Conservation (phyloP, 2,888 invertebrate species). For the Andrena camellia region DNA sequence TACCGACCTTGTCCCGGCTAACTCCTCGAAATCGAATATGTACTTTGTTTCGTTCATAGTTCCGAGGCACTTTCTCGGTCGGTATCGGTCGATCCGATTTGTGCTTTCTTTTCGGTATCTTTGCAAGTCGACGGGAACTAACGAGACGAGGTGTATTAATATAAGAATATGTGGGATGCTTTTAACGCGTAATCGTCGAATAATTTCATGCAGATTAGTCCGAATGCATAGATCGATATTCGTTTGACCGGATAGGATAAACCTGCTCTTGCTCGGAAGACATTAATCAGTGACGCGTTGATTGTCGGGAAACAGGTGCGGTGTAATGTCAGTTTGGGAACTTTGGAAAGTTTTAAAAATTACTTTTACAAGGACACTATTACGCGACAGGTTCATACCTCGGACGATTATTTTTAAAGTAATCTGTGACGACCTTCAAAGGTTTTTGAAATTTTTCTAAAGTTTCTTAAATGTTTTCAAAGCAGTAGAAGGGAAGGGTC, state of each 20-base stretch:
- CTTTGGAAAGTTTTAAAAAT: constrained; percentile 20
- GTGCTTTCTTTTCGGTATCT: no score
- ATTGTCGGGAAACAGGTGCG: constrained; percentile 34
- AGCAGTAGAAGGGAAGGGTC: no score
- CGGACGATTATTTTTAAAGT: no score
- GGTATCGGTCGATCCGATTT: constrained; percentile 14
- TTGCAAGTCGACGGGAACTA: not conserved
- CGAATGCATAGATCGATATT: constrained; percentile 41
- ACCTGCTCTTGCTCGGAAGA: constrained; percentile 46
- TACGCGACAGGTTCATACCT: not conserved
- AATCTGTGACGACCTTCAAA: not conserved
- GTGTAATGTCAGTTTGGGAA: constrained; percentile 13
- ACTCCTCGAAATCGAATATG: constrained; percentile 34
- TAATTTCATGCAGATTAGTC: constrained; percentile 15
- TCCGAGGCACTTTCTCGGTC: constrained; percentile 13
- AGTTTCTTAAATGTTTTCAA: no score
- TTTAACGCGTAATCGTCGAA: not conserved
- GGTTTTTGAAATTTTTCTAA: not conserved
- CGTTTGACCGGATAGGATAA: constrained; percentile 32
- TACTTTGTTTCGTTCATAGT: constrained; percentile 16
- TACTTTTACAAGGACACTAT: not conserved
- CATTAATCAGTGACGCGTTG: constrained; percentile 16
- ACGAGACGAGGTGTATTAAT: not conserved
- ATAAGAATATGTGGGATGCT: not conserved
- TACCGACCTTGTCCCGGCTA: constrained; percentile 56